Percentiles rank a stretch among this genome's conserved stretches.
Conservation (phyloP, 2,888 invertebrate species). For the Tuta absoluta region DNA sequence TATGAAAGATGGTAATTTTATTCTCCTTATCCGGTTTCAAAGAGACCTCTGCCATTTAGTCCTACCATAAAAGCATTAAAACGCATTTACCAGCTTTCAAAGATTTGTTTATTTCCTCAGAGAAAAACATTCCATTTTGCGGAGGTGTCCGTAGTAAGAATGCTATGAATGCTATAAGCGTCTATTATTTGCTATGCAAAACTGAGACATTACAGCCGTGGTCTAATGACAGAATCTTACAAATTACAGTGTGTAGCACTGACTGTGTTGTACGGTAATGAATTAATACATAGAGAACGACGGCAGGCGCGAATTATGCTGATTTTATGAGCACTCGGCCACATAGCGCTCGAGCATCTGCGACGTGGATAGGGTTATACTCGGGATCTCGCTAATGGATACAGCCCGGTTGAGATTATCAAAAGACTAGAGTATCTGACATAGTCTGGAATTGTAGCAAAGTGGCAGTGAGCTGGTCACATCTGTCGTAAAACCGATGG, state of each 20-base stretch:
- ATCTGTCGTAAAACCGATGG: no score
- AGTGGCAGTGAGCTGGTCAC: no score
- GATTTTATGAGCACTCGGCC: slow-evolving; percentile 50
- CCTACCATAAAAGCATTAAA: background rate
- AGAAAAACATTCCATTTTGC: slow-evolving; percentile 40
- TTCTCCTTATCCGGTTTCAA: slow-evolving; percentile 6
- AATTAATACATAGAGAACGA: slow-evolving; percentile 57
- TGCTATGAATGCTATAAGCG: slow-evolving; percentile 54
- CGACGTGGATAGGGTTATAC: background rate
- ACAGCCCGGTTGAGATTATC: no score
- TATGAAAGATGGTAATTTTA: slow-evolving; percentile 14
- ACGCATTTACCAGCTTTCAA: background rate
- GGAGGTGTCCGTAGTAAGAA: slow-evolving; percentile 30
- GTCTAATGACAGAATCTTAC: slow-evolving; percentile 64
- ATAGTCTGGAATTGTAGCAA: no score
- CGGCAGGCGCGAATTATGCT: slow-evolving; percentile 58
- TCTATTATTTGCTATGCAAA: slow-evolving; percentile 77
- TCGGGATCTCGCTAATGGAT: no score
- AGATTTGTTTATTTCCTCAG: slow-evolving; percentile 22
- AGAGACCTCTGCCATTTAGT: background rate
- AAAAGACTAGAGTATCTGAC: no score
- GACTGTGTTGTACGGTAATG: slow-evolving; percentile 59
- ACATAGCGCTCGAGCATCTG: slow-evolving; percentile 17
- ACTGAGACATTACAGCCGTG: slow-evolving; percentile 56
- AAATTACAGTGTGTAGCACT: slow-evolving; percentile 64